Evolutionary conservation across 2,888 invertebrate species (phyloP).

Genomic region (Hesperia comma): DNA sequence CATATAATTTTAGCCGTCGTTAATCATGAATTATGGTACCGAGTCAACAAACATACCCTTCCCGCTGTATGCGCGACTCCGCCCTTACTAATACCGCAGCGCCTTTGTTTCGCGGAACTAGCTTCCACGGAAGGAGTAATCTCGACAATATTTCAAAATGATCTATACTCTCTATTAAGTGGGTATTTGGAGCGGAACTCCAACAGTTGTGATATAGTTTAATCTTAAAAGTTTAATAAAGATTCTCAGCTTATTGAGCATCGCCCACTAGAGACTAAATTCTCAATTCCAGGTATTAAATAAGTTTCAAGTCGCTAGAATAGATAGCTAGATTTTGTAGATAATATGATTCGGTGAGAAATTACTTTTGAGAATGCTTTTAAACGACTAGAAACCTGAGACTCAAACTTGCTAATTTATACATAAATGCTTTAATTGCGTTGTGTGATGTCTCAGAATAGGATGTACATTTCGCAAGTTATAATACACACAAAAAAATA

Average conservation of each 20-base stretch:
- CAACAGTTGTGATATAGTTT: constrained; percentile 51
- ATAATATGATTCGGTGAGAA: background rate
- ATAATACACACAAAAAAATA: too few relatives aligned
- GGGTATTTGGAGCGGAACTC: constrained; percentile 49
- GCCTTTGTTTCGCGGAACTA: constrained; percentile 35
- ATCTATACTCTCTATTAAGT: constrained; percentile 54
- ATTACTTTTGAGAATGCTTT: too few relatives aligned
- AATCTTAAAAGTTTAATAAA: constrained; percentile 50
- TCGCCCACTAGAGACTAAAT: background rate
- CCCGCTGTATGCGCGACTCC: constrained; percentile 7
- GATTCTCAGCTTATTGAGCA: constrained; percentile 22
- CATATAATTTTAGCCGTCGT: too few relatives aligned
- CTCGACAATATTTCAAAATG: constrained; percentile 56
- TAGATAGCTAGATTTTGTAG: background rate
- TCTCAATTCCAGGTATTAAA: background rate
- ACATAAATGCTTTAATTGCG: too few relatives aligned
- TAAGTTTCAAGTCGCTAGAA: background rate
- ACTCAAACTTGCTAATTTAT: too few relatives aligned
- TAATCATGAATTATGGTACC: too few relatives aligned
- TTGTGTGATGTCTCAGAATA: too few relatives aligned
- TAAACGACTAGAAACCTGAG: too few relatives aligned
- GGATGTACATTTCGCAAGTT: too few relatives aligned
- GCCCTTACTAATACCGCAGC: constrained; percentile 28
- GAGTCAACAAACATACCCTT: background rate
- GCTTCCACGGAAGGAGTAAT: constrained; percentile 47